Percentiles rank a stretch among this genome's conserved stretches.
Conservation (phyloP, 1,140 invertebrate species). For the Wiebesia pumilae region DNA sequence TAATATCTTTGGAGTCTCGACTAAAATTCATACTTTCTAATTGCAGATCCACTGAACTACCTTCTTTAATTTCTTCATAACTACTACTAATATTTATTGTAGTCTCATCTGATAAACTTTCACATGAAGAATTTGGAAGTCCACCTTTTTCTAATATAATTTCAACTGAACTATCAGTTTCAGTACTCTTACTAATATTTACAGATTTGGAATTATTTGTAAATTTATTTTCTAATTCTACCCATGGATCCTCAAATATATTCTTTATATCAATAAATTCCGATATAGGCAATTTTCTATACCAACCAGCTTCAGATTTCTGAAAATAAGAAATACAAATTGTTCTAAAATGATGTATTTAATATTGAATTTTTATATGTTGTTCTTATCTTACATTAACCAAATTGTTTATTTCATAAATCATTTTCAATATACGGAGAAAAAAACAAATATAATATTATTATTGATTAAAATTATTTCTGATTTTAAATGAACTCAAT, state of each 20-base stretch:
- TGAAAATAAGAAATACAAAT: conserved; percentile 22
- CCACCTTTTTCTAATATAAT: conserved; percentile 1
- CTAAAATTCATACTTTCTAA: conserved; percentile 34
- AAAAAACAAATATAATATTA: too few species aligned
- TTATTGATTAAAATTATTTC: too few species aligned
- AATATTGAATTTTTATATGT: too few species aligned
- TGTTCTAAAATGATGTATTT: too few species aligned
- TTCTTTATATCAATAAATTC: conserved; percentile 31
- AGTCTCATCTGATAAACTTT: neutral
- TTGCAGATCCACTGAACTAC: conserved; percentile 28
- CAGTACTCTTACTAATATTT: neutral
- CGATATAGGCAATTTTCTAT: conserved; percentile 18
- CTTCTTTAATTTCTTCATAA: conserved; percentile 24
- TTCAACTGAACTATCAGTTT: conserved; percentile 14
- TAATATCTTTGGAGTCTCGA: conserved; percentile 2
- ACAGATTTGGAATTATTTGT: neutral
- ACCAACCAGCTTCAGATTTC: neutral
- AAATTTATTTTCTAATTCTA: conserved; percentile 10
- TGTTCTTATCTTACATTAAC: too few species aligned
- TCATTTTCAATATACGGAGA: too few species aligned
- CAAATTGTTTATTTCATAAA: too few species aligned
- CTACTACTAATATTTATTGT: conserved; percentile 34
- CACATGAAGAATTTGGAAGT: neutral
- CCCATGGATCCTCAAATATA: conserved; percentile 41
- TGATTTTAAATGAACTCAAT: too few species aligned